Percentiles rank a stretch among this genome's conserved stretches.
These are phyloP conservation scores for Parauchenoglanis punctatus DNA, from an alignment of 2,797 vertebrate genomes.

Conservation along the genomic window DNA sequence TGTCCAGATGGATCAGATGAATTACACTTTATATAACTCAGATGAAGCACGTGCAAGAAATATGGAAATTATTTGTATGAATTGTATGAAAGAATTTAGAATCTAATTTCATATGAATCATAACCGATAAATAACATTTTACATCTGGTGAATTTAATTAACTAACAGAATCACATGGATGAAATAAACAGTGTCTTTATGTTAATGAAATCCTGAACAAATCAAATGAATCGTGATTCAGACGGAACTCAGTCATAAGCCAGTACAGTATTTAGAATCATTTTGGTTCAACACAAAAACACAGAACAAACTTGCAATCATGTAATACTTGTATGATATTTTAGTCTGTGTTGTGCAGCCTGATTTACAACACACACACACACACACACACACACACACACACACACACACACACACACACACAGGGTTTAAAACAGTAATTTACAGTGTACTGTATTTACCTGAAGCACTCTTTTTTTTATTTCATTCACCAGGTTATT, in stretches of 20 bases:
- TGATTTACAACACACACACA: background rate
- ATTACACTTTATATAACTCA: background rate
- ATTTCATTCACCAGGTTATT: constrained; percentile 81
- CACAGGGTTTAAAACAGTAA: background rate
- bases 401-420: background rate
- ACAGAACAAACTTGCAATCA: background rate
- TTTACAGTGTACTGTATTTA: constrained; percentile 57
- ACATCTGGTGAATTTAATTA: background rate
- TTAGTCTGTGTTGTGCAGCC: background rate
- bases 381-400: background rate
- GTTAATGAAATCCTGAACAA: background rate
- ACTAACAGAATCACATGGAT: background rate
- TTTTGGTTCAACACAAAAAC: background rate
- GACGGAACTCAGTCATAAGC: background rate
- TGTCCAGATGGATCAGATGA: background rate
- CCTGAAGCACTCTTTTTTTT: constrained; percentile 82
- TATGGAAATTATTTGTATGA: background rate
- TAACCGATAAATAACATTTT: background rate
- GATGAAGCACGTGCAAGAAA: background rate
- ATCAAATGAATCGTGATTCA: background rate
- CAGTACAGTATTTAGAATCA: background rate
- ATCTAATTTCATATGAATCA: background rate
- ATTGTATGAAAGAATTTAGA: background rate
- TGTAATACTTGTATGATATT: background rate
- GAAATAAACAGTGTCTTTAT: background rate